phyloP scores from a whole-genome alignment of 2,888 invertebrate genomes.

The Tupiocoris notatus region DNA sequence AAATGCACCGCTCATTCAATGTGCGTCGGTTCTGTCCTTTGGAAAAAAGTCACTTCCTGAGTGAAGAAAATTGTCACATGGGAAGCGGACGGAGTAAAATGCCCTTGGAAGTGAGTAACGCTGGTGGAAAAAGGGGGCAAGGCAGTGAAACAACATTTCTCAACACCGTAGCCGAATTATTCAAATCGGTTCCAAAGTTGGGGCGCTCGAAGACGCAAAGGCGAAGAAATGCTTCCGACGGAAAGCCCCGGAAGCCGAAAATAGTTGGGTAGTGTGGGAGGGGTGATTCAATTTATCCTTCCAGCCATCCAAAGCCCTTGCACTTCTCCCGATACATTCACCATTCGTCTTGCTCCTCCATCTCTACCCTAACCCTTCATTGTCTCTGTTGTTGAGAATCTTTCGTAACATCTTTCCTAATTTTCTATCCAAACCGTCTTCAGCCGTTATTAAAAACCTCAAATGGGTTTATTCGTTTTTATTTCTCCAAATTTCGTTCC shows the following conservation, averaged over 20 bases:
- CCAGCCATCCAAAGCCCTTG: slow-evolving; percentile 3
- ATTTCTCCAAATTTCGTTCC: too few species aligned
- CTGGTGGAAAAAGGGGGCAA: slow-evolving; percentile 8
- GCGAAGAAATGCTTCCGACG: background rate
- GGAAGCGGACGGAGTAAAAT: background rate
- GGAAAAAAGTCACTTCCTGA: background rate
- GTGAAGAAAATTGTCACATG: background rate
- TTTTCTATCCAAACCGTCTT: background rate
- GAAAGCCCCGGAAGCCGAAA: slow-evolving; percentile 8
- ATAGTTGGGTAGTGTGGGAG: background rate
- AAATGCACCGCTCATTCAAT: background rate
- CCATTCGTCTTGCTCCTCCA: background rate
- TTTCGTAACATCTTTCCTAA: background rate
- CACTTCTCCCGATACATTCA: background rate
- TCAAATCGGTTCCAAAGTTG: slow-evolving; percentile 26
- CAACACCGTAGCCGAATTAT: slow-evolving; percentile 34
- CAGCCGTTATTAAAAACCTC: too few species aligned
- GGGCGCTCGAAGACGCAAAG: background rate
- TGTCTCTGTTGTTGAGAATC: background rate
- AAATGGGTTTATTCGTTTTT: too few species aligned
- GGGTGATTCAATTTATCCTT: slow-evolving; percentile 38
- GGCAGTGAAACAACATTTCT: slow-evolving; percentile 34
- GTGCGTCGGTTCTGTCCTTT: background rate
- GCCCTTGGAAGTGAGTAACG: background rate
- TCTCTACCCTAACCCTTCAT: background rate